These are phyloP conservation scores for Drosophila miranda DNA, from an alignment of 1,140 invertebrate genomes.

Conservation along the genomic window DNA sequence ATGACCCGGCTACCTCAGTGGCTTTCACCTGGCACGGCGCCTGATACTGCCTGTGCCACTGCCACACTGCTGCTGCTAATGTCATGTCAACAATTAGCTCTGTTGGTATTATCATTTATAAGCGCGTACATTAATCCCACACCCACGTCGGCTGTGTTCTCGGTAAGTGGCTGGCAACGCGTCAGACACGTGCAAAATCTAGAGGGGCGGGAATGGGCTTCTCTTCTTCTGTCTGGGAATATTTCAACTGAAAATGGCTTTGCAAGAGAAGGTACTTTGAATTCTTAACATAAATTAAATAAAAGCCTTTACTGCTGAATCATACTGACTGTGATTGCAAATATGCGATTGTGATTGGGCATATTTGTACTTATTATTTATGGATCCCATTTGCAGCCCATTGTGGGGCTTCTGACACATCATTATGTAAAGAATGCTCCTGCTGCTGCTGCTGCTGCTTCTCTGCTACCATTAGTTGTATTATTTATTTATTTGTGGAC, in stretches of 20 bases:
- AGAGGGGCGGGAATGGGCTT: too few species aligned
- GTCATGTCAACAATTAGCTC: conserved; percentile 68
- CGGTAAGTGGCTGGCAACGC: conserved; percentile 3
- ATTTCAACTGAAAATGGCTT: neutral
- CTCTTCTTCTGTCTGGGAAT: too few species aligned
- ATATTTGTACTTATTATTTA: neutral
- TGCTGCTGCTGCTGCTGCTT: neutral
- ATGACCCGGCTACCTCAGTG: conserved; percentile 32
- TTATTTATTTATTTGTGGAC: conserved; percentile 4
- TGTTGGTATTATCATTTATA: conserved; percentile 54
- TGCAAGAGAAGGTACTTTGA: neutral
- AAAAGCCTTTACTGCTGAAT: conserved; percentile 8
- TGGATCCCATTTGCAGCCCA: too few species aligned
- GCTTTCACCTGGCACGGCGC: too few species aligned
- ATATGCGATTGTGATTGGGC: conserved; percentile 1
- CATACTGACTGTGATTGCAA: conserved; percentile 6
- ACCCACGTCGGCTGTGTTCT: neutral
- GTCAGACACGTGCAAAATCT: conserved; percentile 4
- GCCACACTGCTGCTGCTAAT: conserved; percentile 36
- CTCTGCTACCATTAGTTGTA: neutral
- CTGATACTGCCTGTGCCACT: neutral
- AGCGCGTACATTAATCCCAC: conserved; percentile 47
- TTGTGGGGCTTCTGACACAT: neutral
- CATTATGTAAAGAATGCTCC: neutral
- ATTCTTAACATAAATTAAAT: conserved; percentile 13